Conservation (phyloP, 2,113 vertebrate species). For the Natator depressus region DNA sequence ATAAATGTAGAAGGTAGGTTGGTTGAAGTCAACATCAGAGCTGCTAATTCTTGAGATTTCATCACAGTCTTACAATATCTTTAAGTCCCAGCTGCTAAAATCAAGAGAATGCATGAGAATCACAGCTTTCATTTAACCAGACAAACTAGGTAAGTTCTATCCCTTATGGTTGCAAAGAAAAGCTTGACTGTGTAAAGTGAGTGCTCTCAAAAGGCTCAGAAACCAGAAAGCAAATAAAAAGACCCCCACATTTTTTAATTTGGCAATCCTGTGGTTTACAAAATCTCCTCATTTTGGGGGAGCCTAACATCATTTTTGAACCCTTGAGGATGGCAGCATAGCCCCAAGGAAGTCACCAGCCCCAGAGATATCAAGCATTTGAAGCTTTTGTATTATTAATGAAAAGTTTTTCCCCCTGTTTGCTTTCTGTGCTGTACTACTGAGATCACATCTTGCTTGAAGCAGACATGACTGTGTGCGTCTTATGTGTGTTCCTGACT, state of each 20-base stretch:
- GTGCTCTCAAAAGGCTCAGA: not conserved
- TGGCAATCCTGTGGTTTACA: no score
- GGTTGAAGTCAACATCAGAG: not conserved
- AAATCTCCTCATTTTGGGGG: not conserved
- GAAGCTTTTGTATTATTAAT: accelerated
- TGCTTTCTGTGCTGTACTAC: accelerated
- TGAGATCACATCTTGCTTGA: not conserved
- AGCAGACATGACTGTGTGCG: not conserved
- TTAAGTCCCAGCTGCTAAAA: not conserved
- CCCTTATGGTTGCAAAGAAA: not conserved
- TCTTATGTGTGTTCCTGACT: not conserved
- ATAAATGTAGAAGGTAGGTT: not conserved
- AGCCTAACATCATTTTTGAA: not conserved
- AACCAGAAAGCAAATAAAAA: not conserved
- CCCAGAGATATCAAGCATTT: not conserved
- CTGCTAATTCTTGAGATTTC: not conserved
- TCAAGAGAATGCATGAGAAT: not conserved
- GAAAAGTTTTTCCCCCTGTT: not conserved
- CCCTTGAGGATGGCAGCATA: accelerated
- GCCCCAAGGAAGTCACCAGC: not conserved
- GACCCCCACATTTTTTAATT: not conserved
- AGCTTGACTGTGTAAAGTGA: not conserved
- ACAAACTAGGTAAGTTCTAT: not conserved
- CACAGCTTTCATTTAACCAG: accelerated
- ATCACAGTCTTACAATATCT: not conserved